These are phyloP conservation scores for Tinea pellionella DNA, from an alignment of 2,888 invertebrate genomes.

Conservation along the genomic window DNA sequence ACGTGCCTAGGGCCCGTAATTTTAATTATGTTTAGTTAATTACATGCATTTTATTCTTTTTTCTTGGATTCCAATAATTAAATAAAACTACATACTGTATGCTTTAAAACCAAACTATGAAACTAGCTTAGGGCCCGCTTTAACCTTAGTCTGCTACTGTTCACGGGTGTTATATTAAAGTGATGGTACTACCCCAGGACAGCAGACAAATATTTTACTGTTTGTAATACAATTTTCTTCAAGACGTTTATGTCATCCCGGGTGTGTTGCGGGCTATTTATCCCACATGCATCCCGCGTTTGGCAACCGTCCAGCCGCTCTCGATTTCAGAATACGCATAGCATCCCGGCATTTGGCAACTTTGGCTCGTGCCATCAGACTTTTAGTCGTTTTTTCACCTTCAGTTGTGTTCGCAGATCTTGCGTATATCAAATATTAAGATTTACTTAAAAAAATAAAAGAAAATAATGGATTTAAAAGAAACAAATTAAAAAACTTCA, in stretches of 20 bases:
- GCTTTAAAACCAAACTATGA: too few species aligned
- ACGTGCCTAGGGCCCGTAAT: too few species aligned
- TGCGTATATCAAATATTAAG: not conserved
- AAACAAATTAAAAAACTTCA: not conserved
- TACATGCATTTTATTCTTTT: too few species aligned
- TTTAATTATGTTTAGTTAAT: too few species aligned
- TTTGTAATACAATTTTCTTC: not conserved
- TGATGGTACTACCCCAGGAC: too few species aligned
- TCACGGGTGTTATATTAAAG: too few species aligned
- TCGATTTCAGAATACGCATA: conserved; percentile 38
- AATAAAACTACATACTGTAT: too few species aligned
- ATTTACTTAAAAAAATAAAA: not conserved
- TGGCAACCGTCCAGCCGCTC: conserved; percentile 50
- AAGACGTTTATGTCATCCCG: conserved; percentile 13
- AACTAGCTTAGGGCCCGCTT: too few species aligned
- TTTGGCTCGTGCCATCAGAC: conserved; percentile 29
- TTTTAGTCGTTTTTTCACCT: conserved; percentile 51
- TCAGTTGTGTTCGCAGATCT: conserved; percentile 24
- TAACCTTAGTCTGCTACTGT: too few species aligned
- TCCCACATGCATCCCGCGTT: conserved; percentile 14
- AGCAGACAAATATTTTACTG: not conserved
- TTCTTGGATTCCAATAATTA: too few species aligned
- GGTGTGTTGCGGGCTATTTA: conserved; percentile 16
- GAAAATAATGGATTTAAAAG: not conserved
- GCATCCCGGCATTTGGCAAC: conserved; percentile 52